Conservation (phyloP, 2,113 vertebrate genomes). For the Zosterops hypoxanthus region DNA sequence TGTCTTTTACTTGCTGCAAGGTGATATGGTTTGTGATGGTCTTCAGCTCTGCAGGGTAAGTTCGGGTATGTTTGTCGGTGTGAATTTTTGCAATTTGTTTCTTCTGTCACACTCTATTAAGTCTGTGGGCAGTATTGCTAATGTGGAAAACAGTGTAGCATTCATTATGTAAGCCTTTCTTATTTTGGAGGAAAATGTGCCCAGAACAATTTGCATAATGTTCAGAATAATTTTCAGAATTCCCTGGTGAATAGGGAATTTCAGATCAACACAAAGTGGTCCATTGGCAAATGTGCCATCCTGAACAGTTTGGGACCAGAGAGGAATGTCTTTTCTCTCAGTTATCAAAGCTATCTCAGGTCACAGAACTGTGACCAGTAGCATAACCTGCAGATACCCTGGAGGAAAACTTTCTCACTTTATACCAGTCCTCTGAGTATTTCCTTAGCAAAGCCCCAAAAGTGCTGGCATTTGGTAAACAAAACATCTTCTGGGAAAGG, state of each 20-base stretch:
- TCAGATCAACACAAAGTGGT: slow-evolving; percentile 3
- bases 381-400: neutral
- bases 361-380: neutral
- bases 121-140: slow-evolving; percentile 51
- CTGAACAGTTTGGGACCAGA: neutral
- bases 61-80: slow-evolving; percentile 29
- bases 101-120: slow-evolving; percentile 58
- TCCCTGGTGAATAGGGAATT: neutral
- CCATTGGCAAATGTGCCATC: neutral
- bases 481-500: neutral
- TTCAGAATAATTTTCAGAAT: slow-evolving; percentile 52
- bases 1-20: slow-evolving; percentile 28
- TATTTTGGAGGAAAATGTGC: slow-evolving; percentile 54
- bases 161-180: slow-evolving; percentile 51
- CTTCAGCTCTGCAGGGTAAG: slow-evolving; percentile 45
- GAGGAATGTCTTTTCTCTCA: neutral
- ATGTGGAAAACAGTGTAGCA: slow-evolving; percentile 33
- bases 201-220: slow-evolving; percentile 60
- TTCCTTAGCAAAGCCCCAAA: neutral
- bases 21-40: slow-evolving; percentile 56
- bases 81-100: slow-evolving; percentile 62
- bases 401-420: neutral
- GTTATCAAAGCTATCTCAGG: neutral
- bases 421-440: neutral
- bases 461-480: neutral